These are phyloP conservation scores for Amphilophus citrinellus DNA, from an alignment of 2,113 vertebrate species.

Conservation along the genomic window DNA sequence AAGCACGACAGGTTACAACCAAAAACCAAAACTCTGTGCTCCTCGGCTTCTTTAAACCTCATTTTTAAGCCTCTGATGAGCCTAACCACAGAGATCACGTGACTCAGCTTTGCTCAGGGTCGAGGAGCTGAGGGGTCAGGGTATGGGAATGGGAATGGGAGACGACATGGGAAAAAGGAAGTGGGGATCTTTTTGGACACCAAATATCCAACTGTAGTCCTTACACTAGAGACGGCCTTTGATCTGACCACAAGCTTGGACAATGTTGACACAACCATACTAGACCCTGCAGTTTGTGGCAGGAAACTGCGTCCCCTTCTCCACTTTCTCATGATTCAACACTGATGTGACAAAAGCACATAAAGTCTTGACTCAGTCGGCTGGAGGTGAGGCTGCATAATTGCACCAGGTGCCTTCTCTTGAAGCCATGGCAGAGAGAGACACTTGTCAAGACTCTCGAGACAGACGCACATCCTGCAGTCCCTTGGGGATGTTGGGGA, in stretches of 20 bases:
- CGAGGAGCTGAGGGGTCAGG: background rate
- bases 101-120: conserved; percentile 1
- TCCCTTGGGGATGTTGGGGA: background rate
- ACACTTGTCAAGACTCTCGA: background rate
- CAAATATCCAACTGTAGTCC: conserved; percentile 14
- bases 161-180: conserved; percentile 68
- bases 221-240: conserved; percentile 40
- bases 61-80: conserved; percentile 9
- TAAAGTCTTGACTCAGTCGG: background rate
- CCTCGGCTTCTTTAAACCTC: conserved; percentile 7
- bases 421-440: background rate
- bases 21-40: background rate
- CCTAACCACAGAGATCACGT: conserved; percentile 29
- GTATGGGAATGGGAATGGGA: conserved; percentile 57
- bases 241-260: conserved; percentile 48
- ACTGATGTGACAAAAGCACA: conserved; percentile 27
- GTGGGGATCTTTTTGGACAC: conserved; percentile 33
- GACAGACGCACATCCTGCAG: conserved; percentile 2
- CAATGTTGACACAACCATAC: conserved; percentile 17
- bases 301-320: background rate
- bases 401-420: background rate
- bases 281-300: conserved; percentile 16
- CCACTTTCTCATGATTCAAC: conserved; percentile 43
- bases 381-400: background rate
- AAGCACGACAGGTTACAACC: background rate